Percentiles rank a stretch among this genome's conserved stretches.
Conservation (phyloP, 1,140 invertebrate species). For the Calycopis cecrops region DNA sequence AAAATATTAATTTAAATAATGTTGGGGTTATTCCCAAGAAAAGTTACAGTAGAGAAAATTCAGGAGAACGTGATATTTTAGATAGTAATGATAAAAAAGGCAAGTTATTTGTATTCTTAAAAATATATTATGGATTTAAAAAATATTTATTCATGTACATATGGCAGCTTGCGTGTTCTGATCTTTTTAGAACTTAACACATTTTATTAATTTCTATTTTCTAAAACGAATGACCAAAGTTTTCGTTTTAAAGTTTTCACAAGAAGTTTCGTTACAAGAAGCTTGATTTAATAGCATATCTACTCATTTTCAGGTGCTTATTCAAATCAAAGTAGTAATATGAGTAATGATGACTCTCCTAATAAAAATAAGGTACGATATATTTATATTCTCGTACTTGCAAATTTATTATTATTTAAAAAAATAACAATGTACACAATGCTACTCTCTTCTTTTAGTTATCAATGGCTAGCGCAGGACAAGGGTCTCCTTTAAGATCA, state of each 20-base stretch:
- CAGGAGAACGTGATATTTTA: slow-evolving; percentile 48
- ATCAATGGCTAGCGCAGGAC: slow-evolving; percentile 70
- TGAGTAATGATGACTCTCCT: slow-evolving; percentile 61
- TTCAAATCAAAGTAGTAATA: slow-evolving; percentile 57
- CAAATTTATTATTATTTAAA: too few species aligned
- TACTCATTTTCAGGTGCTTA: slow-evolving; percentile 40
- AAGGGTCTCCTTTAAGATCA: slow-evolving; percentile 78
- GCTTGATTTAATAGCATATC: slow-evolving; percentile 7
- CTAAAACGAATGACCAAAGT: neutral
- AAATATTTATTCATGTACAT: too few species aligned
- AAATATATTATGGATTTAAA: too few species aligned
- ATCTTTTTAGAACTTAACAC: too few species aligned
- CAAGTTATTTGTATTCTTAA: slow-evolving; percentile 24
- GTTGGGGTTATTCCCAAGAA: slow-evolving; percentile 52
- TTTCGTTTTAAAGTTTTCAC: neutral
- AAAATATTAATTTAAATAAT: slow-evolving; percentile 65
- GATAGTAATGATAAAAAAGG: slow-evolving; percentile 61
- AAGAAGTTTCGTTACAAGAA: too few species aligned
- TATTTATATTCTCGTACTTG: slow-evolving; percentile 4
- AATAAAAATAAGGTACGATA: slow-evolving; percentile 59
- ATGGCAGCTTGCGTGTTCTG: too few species aligned
- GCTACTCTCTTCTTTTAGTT: slow-evolving; percentile 43
- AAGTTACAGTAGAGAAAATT: slow-evolving; percentile 52
- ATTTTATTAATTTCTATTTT: slow-evolving; percentile 4
- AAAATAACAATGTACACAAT: slow-evolving; percentile 7